Evolutionary conservation across 2,113 vertebrate species (phyloP).

Genomic region (Arizona elegans): DNA sequence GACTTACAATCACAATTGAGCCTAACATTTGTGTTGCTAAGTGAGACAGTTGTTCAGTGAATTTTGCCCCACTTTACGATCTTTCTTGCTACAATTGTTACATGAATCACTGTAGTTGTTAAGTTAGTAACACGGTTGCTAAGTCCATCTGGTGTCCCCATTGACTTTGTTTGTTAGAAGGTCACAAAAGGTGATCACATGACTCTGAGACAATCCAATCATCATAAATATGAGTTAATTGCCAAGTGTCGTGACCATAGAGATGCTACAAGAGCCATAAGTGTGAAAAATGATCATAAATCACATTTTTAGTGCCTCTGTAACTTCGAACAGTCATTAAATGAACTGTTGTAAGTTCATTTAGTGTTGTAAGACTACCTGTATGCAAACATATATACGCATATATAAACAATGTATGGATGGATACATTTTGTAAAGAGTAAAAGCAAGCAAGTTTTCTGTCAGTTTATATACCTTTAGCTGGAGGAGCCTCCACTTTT

Average conservation of each 20-base stretch:
- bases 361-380: too few relatives aligned
- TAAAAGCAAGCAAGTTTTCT: conserved; percentile 9
- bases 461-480: conserved; percentile 68
- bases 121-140: not conserved
- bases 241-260: too few relatives aligned
- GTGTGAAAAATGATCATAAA: too few relatives aligned
- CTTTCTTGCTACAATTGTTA: not conserved
- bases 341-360: too few relatives aligned
- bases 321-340: too few relatives aligned
- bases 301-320: too few relatives aligned
- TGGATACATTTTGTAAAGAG: conserved; percentile 9
- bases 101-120: not conserved
- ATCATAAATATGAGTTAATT: too few relatives aligned
- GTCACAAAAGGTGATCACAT: too few relatives aligned
- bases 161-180: too few relatives aligned
- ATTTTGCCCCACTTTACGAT: not conserved
- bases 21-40: not conserved
- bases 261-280: too few relatives aligned
- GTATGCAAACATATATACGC: not conserved
- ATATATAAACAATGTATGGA: not conserved
- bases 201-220: too few relatives aligned
- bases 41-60: not conserved
- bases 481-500: conserved; percentile 64
- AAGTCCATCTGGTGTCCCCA: too few relatives aligned
- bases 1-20: not conserved